Percentiles rank a stretch among this genome's conserved stretches.
phyloP scores from a whole-genome alignment of 2,113 vertebrate genomes.

The Tringa solitaria region DNA sequence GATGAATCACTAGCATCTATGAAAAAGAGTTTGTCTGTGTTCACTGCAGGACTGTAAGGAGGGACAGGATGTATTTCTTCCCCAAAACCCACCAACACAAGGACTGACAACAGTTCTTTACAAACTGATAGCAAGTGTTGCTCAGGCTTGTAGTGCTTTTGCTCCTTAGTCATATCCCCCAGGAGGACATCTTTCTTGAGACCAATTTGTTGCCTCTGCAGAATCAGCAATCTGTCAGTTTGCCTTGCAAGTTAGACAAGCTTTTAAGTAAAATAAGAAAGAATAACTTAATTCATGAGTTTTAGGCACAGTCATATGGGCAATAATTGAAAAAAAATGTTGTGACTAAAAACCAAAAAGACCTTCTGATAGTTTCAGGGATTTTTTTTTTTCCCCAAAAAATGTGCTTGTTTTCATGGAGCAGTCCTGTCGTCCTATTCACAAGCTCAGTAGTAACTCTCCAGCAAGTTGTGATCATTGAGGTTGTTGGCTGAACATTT shows the following conservation, averaged over 20 bases:
- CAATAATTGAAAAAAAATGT: background rate
- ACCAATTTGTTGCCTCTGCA: background rate
- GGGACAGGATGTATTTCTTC: background rate
- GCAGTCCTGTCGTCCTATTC: background rate
- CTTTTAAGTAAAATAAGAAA: background rate
- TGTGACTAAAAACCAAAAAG: background rate
- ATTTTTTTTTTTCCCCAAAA: too few species aligned
- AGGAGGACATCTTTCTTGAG: background rate
- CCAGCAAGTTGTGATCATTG: background rate
- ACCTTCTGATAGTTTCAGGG: background rate
- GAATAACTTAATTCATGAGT: background rate
- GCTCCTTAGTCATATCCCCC: background rate
- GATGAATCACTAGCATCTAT: rapidly evolving
- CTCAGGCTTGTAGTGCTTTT: background rate
- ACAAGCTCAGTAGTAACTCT: background rate
- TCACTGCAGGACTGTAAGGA: background rate
- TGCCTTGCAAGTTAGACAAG: background rate
- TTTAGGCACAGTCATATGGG: background rate
- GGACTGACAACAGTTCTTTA: background rate
- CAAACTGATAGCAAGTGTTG: background rate
- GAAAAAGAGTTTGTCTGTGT: background rate
- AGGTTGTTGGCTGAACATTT: background rate
- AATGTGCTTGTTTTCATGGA: background rate
- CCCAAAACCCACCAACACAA: background rate
- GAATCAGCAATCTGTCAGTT: background rate